Evolutionary conservation across 2,797 vertebrate species (phyloP).

Genomic region (Vireo griseus): DNA sequence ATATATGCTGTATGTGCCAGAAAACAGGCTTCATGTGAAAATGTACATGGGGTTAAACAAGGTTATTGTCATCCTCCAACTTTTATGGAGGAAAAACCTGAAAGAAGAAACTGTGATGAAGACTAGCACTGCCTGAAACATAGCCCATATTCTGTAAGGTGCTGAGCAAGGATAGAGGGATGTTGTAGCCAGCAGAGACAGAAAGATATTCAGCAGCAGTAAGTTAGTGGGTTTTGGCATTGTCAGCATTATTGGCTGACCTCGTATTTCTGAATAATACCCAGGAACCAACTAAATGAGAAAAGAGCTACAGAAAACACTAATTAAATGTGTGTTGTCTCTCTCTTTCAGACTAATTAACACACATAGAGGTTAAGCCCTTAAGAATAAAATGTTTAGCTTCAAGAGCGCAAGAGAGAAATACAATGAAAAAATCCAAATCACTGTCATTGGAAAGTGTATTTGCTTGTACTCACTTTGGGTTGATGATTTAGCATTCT

Average conservation of each 20-base stretch:
- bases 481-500: not conserved
- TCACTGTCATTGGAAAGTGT: not conserved
- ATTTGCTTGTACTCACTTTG: not conserved
- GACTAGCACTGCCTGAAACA: not conserved
- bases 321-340: conserved; percentile 29
- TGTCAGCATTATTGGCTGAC: not conserved
- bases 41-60: not conserved
- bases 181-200: not conserved
- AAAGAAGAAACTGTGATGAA: not conserved
- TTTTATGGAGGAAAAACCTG: not conserved
- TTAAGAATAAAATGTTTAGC: not conserved
- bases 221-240: not conserved
- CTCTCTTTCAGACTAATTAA: conserved; percentile 24
- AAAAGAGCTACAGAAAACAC: not conserved
- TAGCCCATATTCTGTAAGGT: not conserved
- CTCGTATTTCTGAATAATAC: not conserved
- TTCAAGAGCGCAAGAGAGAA: not conserved
- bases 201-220: not conserved
- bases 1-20: not conserved
- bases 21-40: not conserved
- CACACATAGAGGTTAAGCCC: not conserved
- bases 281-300: not conserved
- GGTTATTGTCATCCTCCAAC: not conserved
- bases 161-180: not conserved
- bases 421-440: not conserved